These are phyloP conservation scores for Pyrochroa serraticornis DNA, from an alignment of 2,888 invertebrate species.

Conservation along the genomic window DNA sequence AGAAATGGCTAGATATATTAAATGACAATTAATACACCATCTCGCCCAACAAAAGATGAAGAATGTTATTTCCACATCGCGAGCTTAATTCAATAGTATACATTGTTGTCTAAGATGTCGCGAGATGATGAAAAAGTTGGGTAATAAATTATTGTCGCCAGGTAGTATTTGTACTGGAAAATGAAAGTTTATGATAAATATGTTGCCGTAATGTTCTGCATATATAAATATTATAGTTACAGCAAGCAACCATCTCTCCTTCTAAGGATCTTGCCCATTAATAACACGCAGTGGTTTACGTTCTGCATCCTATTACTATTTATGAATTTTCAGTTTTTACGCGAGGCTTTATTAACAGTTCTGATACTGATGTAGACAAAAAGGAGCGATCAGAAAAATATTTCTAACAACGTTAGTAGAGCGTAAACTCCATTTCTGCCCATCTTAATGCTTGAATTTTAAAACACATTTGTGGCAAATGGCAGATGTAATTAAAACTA, in stretches of 20 bases:
- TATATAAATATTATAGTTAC: conserved; percentile 55
- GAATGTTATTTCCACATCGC: conserved; percentile 13
- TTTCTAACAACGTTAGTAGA: too few relatives aligned
- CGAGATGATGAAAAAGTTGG: conserved; percentile 49
- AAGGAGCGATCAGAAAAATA: too few relatives aligned
- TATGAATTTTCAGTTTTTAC: conserved; percentile 30
- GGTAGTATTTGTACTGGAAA: conserved; percentile 54
- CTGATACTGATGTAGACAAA: too few relatives aligned
- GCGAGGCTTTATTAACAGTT: too few relatives aligned
- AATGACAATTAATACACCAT: conserved; percentile 9
- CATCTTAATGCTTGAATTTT: too few relatives aligned
- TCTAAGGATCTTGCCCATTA: conserved; percentile 47
- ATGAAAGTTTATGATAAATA: conserved; percentile 57
- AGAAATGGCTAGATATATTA: not conserved
- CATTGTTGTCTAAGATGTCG: conserved; percentile 47
- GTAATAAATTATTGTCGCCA: conserved; percentile 54
- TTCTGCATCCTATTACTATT: conserved; percentile 44
- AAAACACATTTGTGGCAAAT: too few relatives aligned
- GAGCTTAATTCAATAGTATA: conserved; percentile 40
- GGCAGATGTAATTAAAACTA: too few relatives aligned
- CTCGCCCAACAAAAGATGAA: conserved; percentile 14
- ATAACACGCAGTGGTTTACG: conserved; percentile 43
- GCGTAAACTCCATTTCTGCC: too few relatives aligned
- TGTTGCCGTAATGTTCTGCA: conserved; percentile 55
- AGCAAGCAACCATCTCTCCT: conserved; percentile 51